Conservation (phyloP, 1,140 invertebrate species). For the Macrotrachela quadricornifera region DNA sequence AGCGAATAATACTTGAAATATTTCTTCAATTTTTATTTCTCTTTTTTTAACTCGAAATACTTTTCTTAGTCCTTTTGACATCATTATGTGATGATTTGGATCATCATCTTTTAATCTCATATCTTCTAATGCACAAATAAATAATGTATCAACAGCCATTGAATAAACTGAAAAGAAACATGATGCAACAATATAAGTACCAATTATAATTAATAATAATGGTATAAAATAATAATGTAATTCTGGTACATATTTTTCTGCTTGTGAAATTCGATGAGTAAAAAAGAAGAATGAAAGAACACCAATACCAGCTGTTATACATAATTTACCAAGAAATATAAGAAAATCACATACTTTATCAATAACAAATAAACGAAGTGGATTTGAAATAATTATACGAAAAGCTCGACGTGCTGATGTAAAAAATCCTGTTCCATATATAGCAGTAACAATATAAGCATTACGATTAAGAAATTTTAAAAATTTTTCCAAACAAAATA, state of each 20-base stretch:
- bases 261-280: conserved; percentile 11
- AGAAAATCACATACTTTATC: conserved; percentile 77
- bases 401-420: conserved; percentile 67
- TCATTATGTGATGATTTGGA: too few species aligned
- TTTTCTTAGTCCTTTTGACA: too few species aligned
- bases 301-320: conserved; percentile 50
- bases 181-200: conserved; percentile 49
- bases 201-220: conserved; percentile 1
- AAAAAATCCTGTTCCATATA: conserved; percentile 79
- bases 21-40: too few species aligned
- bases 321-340: conserved; percentile 63
- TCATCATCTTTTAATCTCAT: conserved; percentile 72
- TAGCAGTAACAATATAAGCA: conserved; percentile 33
- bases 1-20: too few species aligned
- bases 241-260: conserved; percentile 5
- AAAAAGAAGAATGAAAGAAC: conserved; percentile 5
- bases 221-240: conserved; percentile 6
- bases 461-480: conserved; percentile 8
- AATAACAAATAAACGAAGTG: conserved; percentile 57
- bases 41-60: too few species aligned
- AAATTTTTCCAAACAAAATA: conserved; percentile 8
- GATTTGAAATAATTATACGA: conserved; percentile 65
- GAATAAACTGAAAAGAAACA: conserved; percentile 78
- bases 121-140: conserved; percentile 70
- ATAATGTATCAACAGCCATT: conserved; percentile 82